phyloP scores from a whole-genome alignment of 2,888 invertebrate genomes.

The Hedya salicella region DNA sequence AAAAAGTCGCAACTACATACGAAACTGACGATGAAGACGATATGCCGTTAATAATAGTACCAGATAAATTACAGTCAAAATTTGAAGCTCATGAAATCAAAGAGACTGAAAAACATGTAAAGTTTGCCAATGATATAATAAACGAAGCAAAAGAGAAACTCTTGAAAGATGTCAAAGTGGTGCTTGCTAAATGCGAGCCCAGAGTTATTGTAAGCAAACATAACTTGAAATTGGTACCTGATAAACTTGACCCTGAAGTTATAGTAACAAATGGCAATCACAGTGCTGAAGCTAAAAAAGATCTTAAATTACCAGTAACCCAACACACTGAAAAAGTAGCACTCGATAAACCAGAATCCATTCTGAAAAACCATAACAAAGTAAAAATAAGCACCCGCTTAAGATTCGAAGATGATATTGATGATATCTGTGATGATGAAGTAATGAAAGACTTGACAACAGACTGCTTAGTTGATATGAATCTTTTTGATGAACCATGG shows the following conservation, averaged over 20 bases:
- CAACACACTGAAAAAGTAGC: neutral
- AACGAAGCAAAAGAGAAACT: conserved; percentile 1
- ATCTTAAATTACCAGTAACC: neutral
- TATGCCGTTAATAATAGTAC: conserved; percentile 3
- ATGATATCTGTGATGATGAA: conserved; percentile 29
- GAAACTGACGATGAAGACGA: conserved; percentile 11
- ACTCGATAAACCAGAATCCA: neutral
- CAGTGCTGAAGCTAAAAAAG: neutral
- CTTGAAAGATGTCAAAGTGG: conserved; percentile 22
- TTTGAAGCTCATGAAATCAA: neutral
- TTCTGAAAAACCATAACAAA: neutral
- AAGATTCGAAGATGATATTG: conserved; percentile 51
- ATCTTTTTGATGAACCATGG: conserved; percentile 37
- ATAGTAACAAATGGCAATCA: neutral
- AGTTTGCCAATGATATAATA: neutral
- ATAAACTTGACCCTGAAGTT: neutral
- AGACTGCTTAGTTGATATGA: conserved; percentile 47
- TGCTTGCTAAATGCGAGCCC: neutral
- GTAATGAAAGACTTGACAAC: conserved; percentile 38
- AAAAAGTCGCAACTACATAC: neutral
- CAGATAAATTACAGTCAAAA: neutral
- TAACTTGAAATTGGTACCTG: too few relatives aligned
- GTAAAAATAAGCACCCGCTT: conserved; percentile 44
- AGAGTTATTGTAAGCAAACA: too few relatives aligned
- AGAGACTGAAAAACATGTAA: conserved; percentile 1